These are phyloP conservation scores for Oryzias woworae DNA, from an alignment of 2,113 vertebrate genomes.

Conservation along the genomic window DNA sequence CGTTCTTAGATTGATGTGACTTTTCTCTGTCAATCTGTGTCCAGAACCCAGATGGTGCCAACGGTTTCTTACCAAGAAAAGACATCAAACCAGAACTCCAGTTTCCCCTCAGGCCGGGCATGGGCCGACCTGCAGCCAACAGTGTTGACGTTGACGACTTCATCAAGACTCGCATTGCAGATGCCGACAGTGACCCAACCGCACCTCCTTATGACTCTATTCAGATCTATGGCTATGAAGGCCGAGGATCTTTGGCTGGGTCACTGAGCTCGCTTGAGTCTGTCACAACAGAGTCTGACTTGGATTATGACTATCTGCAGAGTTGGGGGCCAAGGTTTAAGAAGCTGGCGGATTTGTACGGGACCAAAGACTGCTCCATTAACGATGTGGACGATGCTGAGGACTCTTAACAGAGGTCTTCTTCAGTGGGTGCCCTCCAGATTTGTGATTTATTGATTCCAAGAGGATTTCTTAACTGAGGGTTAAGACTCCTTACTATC, in stretches of 20 bases:
- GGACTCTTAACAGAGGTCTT: constrained; percentile 86
- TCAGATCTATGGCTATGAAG: constrained; percentile 98
- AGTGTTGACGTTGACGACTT: constrained; percentile 97
- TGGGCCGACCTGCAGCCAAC: constrained; percentile 82
- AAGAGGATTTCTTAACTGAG: constrained; percentile 49
- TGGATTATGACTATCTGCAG: constrained; percentile 99
- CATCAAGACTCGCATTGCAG: constrained; percentile 93
- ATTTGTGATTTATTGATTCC: constrained; percentile 57
- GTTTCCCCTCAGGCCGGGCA: constrained; percentile 84
- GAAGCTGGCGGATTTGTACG: constrained; percentile 98
- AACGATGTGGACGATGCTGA: constrained; percentile 58
- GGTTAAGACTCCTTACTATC: constrained; percentile 26
- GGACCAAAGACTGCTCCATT: constrained; percentile 92
- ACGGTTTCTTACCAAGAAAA: constrained; percentile 94
- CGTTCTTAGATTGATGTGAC: neutral
- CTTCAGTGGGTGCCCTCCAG: constrained; percentile 39
- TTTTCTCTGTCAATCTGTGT: constrained; percentile 5
- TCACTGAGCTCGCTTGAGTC: constrained; percentile 97
- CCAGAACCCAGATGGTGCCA: constrained; percentile 94
- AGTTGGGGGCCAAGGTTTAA: constrained; percentile 99
- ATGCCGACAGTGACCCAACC: constrained; percentile 92
- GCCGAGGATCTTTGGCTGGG: constrained; percentile 93
- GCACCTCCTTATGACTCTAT: constrained; percentile 98
- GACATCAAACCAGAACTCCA: constrained; percentile 98
- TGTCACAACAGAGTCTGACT: constrained; percentile 95